phyloP scores from a whole-genome alignment of 2,113 vertebrate genomes.

The Aix galericulata region DNA sequence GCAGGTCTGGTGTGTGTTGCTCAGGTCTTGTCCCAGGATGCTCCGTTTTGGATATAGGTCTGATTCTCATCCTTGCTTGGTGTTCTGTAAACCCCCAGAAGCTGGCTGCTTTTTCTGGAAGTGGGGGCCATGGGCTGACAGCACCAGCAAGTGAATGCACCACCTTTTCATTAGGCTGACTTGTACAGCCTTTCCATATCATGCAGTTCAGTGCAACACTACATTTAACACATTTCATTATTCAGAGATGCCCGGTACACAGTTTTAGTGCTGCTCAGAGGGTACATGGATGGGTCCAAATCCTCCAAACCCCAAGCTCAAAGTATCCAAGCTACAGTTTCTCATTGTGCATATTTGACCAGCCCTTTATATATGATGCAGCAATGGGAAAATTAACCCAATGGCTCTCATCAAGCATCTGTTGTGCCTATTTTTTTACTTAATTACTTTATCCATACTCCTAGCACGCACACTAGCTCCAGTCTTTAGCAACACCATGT shows the following conservation, averaged over 20 bases:
- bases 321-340: background rate
- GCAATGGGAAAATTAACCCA: background rate
- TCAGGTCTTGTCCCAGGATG: background rate
- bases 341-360: background rate
- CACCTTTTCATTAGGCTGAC: background rate
- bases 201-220: background rate
- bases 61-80: background rate
- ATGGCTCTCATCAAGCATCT: background rate
- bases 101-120: background rate
- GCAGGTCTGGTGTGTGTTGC: background rate
- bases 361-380: background rate
- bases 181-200: background rate
- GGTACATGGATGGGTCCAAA: background rate
- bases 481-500: background rate
- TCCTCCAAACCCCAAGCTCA: background rate
- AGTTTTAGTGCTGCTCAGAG: background rate
- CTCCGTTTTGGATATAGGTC: background rate
- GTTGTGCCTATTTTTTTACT: background rate
- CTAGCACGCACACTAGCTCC: background rate
- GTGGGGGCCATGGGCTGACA: background rate
- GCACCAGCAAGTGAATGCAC: background rate
- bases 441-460: background rate
- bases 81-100: background rate
- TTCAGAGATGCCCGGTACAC: background rate
- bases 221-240: background rate